phyloP scores from a whole-genome alignment of 2,113 vertebrate genomes.

The Paralichthys olivaceus region DNA sequence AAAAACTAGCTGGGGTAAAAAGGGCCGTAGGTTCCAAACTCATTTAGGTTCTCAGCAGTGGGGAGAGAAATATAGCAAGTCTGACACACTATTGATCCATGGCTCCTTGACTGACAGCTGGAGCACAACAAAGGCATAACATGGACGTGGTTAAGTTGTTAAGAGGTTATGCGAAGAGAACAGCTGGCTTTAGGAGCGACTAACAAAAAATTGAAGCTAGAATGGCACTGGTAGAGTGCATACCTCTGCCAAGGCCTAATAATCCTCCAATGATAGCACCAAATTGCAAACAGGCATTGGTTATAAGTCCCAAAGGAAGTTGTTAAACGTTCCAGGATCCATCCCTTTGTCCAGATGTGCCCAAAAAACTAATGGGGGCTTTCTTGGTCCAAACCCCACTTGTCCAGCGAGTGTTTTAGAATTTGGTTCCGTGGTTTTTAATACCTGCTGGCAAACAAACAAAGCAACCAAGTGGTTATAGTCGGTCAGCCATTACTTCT shows the following conservation, averaged over 20 bases:
- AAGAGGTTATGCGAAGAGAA: conserved; percentile 24
- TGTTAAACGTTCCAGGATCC: no score
- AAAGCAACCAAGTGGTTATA: not conserved
- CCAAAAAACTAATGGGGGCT: no score
- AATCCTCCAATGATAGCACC: not conserved
- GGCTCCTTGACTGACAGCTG: conserved; percentile 58
- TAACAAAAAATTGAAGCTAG: not conserved
- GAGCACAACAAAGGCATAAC: conserved; percentile 60
- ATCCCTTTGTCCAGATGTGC: no score
- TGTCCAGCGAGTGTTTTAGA: no score
- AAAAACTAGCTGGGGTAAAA: conserved; percentile 35
- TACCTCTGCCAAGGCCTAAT: not conserved
- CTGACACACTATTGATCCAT: conserved; percentile 79
- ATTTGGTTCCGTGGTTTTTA: no score
- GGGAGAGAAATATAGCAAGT: conserved; percentile 52
- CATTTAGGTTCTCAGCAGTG: conserved; percentile 57
- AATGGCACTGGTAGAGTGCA: no score
- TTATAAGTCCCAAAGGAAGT: no score
- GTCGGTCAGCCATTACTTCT: not conserved
- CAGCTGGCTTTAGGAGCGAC: not conserved
- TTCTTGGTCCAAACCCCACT: no score
- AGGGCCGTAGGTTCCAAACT: conserved; percentile 35
- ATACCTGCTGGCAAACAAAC: no score
- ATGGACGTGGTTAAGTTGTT: conserved; percentile 28
- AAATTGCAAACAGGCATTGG: not conserved